These are phyloP conservation scores for Betta splendens DNA, from an alignment of 2,797 vertebrate species.

Conservation along the genomic window DNA sequence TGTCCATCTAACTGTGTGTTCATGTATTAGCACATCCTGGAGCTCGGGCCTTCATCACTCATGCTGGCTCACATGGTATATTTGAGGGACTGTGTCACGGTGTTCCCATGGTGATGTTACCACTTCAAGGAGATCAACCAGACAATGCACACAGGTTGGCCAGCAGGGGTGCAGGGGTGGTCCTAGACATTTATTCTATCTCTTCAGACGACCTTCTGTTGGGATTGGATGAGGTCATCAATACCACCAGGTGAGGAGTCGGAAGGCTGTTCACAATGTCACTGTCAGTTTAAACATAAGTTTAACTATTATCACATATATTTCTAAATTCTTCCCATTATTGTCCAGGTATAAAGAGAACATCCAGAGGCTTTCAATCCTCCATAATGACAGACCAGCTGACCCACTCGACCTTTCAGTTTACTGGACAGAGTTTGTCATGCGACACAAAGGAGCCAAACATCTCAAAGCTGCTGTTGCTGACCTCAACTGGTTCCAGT, in stretches of 20 bases:
- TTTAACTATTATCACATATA: neutral
- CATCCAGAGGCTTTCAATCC: constrained; percentile 83
- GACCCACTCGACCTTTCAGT: constrained; percentile 90
- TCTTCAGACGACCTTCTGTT: constrained; percentile 80
- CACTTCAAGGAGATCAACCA: constrained; percentile 87
- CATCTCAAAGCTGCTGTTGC: constrained; percentile 87
- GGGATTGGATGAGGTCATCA: constrained; percentile 85
- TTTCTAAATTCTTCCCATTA: constrained; percentile 7
- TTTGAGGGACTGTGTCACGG: constrained; percentile 92
- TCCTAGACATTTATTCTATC: constrained; percentile 82
- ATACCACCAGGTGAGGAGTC: constrained; percentile 83
- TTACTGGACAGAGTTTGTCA: constrained; percentile 95
- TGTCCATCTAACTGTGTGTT: neutral
- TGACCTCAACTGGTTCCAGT: constrained; percentile 92
- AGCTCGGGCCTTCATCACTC: constrained; percentile 90
- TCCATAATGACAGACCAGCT: constrained; percentile 88
- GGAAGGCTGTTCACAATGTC: neutral
- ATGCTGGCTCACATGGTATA: constrained; percentile 89
- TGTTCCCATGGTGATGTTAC: constrained; percentile 92
- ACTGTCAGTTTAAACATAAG: neutral
- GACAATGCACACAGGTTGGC: constrained; percentile 87
- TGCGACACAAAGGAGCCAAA: constrained; percentile 90
- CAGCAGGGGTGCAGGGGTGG: constrained; percentile 82
- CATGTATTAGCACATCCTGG: constrained; percentile 82
- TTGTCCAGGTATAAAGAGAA: constrained; percentile 88